Percentiles rank a stretch among this genome's conserved stretches.
Evolutionary conservation across 2,888 invertebrate species (phyloP).

Genomic region (Cryptus viduatorius): DNA sequence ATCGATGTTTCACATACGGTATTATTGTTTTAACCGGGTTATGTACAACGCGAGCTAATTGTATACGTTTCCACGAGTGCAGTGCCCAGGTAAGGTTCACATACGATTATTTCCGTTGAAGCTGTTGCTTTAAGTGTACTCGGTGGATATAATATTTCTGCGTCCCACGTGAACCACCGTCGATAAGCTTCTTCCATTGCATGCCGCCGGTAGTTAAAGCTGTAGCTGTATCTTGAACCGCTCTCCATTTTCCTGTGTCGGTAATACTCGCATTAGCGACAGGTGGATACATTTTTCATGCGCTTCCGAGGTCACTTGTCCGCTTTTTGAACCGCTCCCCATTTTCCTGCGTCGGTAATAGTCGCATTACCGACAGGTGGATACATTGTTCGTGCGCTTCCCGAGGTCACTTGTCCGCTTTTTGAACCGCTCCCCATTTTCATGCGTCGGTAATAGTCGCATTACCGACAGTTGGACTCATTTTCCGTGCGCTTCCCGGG

Average conservation of each 20-base stretch:
- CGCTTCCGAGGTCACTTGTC: neutral
- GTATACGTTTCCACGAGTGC: neutral
- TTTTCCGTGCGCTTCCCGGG: neutral
- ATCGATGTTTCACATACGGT: conserved; percentile 44
- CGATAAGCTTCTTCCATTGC: conserved; percentile 10
- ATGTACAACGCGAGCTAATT: neutral
- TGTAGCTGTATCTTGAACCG: neutral
- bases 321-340: neutral
- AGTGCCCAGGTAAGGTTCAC: conserved; percentile 32
- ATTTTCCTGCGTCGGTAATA: conserved; percentile 12
- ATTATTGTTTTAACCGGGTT: conserved; percentile 15
- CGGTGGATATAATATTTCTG: conserved; percentile 18
- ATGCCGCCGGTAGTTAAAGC: neutral
- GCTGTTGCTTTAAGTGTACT: conserved; percentile 3
- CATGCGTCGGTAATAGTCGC: neutral
- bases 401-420: neutral
- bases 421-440: neutral
- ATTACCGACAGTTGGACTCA: conserved; percentile 22
- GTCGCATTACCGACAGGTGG: conserved; percentile 18
- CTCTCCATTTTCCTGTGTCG: conserved; percentile 9
- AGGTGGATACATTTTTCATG: neutral
- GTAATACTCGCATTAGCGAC: conserved; percentile 32
- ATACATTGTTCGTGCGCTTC: conserved; percentile 2
- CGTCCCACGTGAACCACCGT: neutral
- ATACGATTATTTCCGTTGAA: conserved; percentile 8